Base-by-base conservation (phyloP, 2,113 vertebrate genomes). In the Chascanopsetta lugubris region DNA sequence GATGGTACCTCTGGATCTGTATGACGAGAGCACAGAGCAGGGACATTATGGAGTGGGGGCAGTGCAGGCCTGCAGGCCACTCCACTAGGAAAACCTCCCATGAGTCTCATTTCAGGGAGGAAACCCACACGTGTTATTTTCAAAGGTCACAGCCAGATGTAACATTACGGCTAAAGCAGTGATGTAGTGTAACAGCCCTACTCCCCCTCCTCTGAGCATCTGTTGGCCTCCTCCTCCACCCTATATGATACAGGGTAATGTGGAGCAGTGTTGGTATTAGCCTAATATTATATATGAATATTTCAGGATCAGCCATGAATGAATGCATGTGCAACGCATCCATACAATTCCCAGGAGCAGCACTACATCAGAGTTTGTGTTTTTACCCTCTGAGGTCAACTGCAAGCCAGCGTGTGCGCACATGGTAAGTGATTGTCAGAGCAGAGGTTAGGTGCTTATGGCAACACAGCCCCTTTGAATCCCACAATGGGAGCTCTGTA, bases 71-170 rank as follows among this genome's bases (percentile, higher is more conserved):
- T 75, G 56, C 6, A 32, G 72, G 79, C 68, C 32, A 48, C 60
- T 72, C 61, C 54, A 55, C 59, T 38, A 48, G 70, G 61, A 73
- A 47, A 66, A 46, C 3, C 13, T 82, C 81, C 72, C 76, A 53
- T 40, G 72, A 68, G 75, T 57, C 73, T 86, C 43, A 6, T 84
- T 84, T 77, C 48, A 71, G 69, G 79, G 38, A 78, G 51, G 76
- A 74, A 82, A 79, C 63, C 60, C 62, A 80, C 72, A 74, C 29
- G 13, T 80, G 67, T 61, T 78, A 75, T 81, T 85, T 86, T 69
- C 74, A 87, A 87, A 87, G 79, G 83, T 89, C 70, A 84, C 0
- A 63, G 42, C 40, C 40, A 80, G 75, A 75, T 43, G 72, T 75
- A 79, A 79, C 50, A 75, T 69, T 66, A 63, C 48, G 64, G 56